phyloP scores from a whole-genome alignment of 1,140 invertebrate species.

The Nasonia vitripennis region DNA sequence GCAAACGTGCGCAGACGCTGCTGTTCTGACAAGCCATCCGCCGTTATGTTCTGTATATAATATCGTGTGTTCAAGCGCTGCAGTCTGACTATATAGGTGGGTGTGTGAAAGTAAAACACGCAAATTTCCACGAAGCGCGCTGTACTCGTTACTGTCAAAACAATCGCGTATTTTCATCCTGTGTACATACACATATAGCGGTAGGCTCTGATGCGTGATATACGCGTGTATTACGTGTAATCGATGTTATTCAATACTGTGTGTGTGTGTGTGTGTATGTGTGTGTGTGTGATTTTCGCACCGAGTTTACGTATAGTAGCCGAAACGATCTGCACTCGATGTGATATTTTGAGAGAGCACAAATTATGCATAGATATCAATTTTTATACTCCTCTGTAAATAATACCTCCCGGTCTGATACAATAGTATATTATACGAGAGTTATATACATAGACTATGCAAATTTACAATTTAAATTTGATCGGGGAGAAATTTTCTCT shows the following conservation, averaged over 20 bases:
- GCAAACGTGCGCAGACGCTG: conserved; percentile 2
- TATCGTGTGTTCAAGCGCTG: no score
- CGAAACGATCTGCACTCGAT: neutral
- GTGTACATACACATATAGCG: neutral
- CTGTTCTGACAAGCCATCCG: conserved; percentile 39
- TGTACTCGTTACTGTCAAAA: neutral
- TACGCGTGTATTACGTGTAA: neutral
- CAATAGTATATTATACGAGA: neutral
- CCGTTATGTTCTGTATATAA: neutral
- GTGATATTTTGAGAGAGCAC: neutral
- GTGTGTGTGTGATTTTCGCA: neutral
- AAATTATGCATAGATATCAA: neutral
- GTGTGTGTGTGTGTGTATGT: neutral
- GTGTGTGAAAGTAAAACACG: neutral
- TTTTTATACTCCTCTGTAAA: neutral
- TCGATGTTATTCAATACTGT: conserved; percentile 1
- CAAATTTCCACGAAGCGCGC: neutral
- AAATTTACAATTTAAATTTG: neutral
- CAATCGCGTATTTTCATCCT: neutral
- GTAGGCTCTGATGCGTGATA: no score
- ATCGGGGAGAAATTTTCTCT: neutral
- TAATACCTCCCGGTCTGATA: neutral
- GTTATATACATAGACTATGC: neutral
- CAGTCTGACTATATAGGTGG: no score
- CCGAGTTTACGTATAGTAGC: neutral